These are phyloP conservation scores for Ptychoptera albimana DNA, from an alignment of 2,888 invertebrate genomes.

Conservation along the genomic window DNA sequence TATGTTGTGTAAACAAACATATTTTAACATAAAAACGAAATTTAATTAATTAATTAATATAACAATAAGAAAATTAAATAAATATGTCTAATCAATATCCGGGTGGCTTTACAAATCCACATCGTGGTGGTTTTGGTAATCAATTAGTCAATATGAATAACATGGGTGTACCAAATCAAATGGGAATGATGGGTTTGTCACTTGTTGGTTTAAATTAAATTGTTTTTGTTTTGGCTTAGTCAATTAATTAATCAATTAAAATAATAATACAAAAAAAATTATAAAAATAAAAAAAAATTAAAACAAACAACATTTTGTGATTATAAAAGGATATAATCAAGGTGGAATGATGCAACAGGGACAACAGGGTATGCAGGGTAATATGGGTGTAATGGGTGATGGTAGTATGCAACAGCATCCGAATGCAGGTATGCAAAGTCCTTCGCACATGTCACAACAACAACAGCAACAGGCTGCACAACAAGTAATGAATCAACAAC, in stretches of 20 bases:
- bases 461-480: conserved; percentile 10
- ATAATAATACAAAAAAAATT: neutral
- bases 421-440: conserved; percentile 13
- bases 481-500: conserved; percentile 10
- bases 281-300: neutral
- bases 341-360: conserved; percentile 11
- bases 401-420: conserved; percentile 11
- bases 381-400: neutral
- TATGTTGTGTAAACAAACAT: no score
- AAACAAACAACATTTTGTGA: no score
- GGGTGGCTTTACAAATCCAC: conserved; percentile 3
- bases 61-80: no score
- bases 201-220: neutral
- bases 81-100: no score
- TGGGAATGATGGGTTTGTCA: conserved; percentile 13
- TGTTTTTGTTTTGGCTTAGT: no score
- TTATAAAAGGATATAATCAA: conserved; percentile 10
- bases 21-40: no score
- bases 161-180: conserved; percentile 13
- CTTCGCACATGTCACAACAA: conserved; percentile 9
- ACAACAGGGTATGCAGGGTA: conserved; percentile 9
- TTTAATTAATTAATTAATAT: no score
- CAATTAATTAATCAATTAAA: no score
- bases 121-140: conserved; percentile 18
- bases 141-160: conserved; percentile 16